Evolutionary conservation across 2,888 invertebrate species (phyloP).

Genomic region (Gari tellinella): DNA sequence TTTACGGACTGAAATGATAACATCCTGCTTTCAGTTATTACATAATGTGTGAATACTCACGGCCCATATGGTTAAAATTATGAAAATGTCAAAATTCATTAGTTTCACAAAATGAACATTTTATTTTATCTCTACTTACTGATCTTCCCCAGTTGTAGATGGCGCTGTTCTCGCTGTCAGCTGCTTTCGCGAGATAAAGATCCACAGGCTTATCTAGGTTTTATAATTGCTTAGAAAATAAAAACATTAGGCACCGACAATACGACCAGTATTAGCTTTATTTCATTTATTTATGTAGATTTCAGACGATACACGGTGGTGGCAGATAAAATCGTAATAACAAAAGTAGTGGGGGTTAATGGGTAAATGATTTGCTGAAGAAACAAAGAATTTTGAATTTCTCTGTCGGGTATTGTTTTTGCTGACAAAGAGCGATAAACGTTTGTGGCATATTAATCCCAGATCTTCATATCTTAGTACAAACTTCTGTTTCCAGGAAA

Average conservation of each 20-base stretch:
- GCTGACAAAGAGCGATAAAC: no score
- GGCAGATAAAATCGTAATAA: not conserved
- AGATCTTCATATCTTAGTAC: no score
- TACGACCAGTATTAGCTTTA: conserved; percentile 9
- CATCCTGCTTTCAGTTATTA: conserved; percentile 45
- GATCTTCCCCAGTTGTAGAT: conserved; percentile 28
- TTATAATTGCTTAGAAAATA: conserved; percentile 48
- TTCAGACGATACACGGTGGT: not conserved
- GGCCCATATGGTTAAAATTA: conserved; percentile 53
- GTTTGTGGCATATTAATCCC: no score
- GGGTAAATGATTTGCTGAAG: not conserved
- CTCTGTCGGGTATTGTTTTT: no score
- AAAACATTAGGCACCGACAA: conserved; percentile 7
- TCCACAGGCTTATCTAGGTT: conserved; percentile 38
- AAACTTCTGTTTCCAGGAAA: no score
- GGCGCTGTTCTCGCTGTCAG: conserved; percentile 47
- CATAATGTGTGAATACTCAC: conserved; percentile 32
- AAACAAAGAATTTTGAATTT: no score
- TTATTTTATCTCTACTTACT: conserved; percentile 43
- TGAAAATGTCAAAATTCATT: conserved; percentile 59
- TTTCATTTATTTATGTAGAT: conserved; percentile 16
- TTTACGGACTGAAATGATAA: conserved; percentile 34
- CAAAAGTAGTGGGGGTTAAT: not conserved
- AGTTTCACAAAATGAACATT: conserved; percentile 46
- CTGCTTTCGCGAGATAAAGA: conserved; percentile 46